A percentile compares a stretch with the other conserved stretches of the same genome.
Conservation (phyloP, 1,140 invertebrate species). For the Nephila pilipes region DNA sequence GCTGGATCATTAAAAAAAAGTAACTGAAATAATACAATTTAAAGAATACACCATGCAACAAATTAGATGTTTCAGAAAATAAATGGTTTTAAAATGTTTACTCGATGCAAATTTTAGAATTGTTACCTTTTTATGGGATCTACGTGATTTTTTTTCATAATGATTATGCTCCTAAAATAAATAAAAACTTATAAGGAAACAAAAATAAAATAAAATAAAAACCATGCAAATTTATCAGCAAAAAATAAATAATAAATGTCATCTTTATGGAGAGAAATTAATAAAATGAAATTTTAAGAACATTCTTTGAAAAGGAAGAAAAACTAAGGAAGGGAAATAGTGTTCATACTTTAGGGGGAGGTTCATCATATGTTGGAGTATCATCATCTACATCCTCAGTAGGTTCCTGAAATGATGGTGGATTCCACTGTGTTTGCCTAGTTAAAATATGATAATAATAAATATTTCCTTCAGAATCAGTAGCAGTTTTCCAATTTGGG, state of each 20-base stretch:
- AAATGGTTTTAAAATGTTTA: neutral
- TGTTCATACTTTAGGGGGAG: constrained; percentile 51
- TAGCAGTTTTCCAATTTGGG: constrained; percentile 92
- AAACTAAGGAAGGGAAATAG: neutral
- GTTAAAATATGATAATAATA: constrained; percentile 96
- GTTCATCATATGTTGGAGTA: constrained; percentile 75
- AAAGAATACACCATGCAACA: neutral
- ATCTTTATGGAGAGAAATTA: neutral
- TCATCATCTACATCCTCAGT: constrained; percentile 20
- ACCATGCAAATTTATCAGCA: neutral
- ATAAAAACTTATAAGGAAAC: constrained; percentile 58
- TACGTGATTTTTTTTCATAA: constrained; percentile 39
- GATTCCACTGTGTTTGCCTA: constrained; percentile 92
- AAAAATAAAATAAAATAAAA: constrained; percentile 50
- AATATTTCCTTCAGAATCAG: constrained; percentile 89
- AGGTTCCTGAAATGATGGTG: constrained; percentile 83
- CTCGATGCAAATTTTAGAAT: neutral
- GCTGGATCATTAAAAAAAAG: neutral
- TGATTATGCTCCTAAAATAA: constrained; percentile 69
- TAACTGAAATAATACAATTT: neutral
- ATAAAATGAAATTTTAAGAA: neutral
- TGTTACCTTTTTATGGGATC: constrained; percentile 66
- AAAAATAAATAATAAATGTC: neutral
- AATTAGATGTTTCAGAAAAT: neutral
- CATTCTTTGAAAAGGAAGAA: neutral